Base-by-base conservation (phyloP, 2,113 vertebrate species). In the Noturus placidus region DNA sequence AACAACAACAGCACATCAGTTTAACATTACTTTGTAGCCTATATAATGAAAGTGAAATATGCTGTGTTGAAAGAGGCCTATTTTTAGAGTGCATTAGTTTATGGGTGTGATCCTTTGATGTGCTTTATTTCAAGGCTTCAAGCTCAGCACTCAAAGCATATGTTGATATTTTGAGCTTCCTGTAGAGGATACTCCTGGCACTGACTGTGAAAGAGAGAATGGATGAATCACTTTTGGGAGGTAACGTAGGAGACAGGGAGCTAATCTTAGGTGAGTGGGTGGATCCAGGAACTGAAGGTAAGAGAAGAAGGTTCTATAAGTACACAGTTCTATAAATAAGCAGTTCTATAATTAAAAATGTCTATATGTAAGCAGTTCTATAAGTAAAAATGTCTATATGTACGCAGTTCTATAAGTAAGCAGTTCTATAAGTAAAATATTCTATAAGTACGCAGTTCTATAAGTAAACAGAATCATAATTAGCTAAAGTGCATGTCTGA, bases 191-290 rank as follows among this genome's bases (percentile, higher is more conserved):
- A 67, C 76, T 85, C 56, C 82, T 35, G 54, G 82, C 76, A 87
- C 59, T 74, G n/a, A 59, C 27, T 76, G 61, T 30, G 76, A 74
- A 63, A 74, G 59, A 76, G 42, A 76, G 82, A 85, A 35, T 82
- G 84, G 72, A 87, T 87, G 80, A 87, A 76, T 76, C 56, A 54
- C 59, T 84, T 84, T 81, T 42, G 22, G 46, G 74, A 89, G 65
- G 52, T 54, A 84, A 63, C 35, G 86, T 87, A 78, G 86, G 82
- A 76, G 86, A 87, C 46, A 11, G 56, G 7, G 86, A 89, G 88
- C 86, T 89, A 89, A 87, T 87, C 82, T 84, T 87, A 82, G 76
- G 46, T 27, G 77, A 82, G 88, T 87, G 83, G 86, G 86, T 76
- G 67, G 76, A 81, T 72, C 33, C 77, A 33, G 52, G n/a, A 87